These are phyloP conservation scores for Hipparchia sbordonii DNA, from an alignment of 2,888 invertebrate genomes.

Conservation along the genomic window DNA sequence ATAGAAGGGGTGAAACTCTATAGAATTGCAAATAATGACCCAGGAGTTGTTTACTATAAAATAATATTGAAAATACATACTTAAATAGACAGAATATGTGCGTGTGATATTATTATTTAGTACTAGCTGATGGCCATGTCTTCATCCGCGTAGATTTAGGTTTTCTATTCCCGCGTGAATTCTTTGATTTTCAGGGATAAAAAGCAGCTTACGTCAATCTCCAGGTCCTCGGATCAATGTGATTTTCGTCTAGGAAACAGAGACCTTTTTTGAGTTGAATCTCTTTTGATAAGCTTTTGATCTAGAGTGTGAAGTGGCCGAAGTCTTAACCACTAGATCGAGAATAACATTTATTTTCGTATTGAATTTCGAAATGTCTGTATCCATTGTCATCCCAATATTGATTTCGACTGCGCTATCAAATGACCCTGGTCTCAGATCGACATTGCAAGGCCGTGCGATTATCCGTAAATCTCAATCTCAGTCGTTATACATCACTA, in stretches of 20 bases:
- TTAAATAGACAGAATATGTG: not conserved
- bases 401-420: constrained; percentile 30
- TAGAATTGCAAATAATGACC: not conserved
- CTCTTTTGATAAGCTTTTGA: too few species aligned
- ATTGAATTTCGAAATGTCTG: not conserved
- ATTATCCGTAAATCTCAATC: constrained; percentile 34
- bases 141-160: too few species aligned
- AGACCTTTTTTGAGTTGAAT: too few species aligned
- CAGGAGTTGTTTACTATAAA: not conserved
- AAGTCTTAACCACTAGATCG: too few species aligned
- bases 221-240: too few species aligned
- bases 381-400: not conserved
- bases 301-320: too few species aligned
- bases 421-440: constrained; percentile 27
- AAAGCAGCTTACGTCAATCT: too few species aligned
- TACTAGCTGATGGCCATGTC: too few species aligned
- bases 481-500: constrained; percentile 39
- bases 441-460: constrained; percentile 32
- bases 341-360: not conserved
- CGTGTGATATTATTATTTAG: too few species aligned
- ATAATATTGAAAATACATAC: not conserved
- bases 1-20: constrained; percentile 33
- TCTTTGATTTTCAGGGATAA: too few species aligned
- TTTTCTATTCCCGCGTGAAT: too few species aligned
- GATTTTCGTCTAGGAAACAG: too few species aligned